These are phyloP conservation scores for Drosophila subobscura DNA, from an alignment of 1,140 invertebrate species.

Conservation along the genomic window DNA sequence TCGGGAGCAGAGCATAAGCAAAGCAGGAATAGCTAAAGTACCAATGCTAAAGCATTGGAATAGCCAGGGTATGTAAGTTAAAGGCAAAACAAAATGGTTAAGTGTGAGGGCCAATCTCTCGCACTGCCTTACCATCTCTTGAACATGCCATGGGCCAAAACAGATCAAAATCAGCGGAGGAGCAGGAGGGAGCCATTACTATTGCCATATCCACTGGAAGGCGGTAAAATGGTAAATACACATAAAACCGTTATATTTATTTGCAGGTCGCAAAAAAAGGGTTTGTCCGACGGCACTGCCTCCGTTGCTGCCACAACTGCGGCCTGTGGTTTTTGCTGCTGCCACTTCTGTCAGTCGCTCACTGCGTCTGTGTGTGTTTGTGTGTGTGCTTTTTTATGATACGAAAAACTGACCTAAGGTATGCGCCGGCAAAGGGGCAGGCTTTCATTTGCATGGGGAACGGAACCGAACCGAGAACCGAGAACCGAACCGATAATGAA, in stretches of 20 bases:
- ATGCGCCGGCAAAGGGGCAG: constrained; percentile 42
- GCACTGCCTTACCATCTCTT: no score
- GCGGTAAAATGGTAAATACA: constrained; percentile 71
- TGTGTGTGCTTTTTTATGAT: constrained; percentile 41
- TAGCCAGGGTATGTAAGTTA: no score
- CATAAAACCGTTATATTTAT: constrained; percentile 71
- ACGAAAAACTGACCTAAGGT: constrained; percentile 74
- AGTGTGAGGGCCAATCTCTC: no score
- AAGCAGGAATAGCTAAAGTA: constrained; percentile 28
- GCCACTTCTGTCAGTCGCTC: constrained; percentile 1
- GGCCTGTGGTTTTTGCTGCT: constrained; percentile 2
- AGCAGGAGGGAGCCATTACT: constrained; percentile 61
- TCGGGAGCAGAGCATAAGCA: constrained; percentile 20
- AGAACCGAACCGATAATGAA: constrained; percentile 57
- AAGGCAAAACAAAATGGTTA: no score
- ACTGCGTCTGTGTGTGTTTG: constrained; percentile 10
- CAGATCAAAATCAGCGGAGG: background rate
- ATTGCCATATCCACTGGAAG: constrained; percentile 64
- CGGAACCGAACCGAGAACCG: constrained; percentile 4
- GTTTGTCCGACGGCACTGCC: constrained; percentile 26
- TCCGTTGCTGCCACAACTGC: no score
- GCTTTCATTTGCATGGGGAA: constrained; percentile 59
- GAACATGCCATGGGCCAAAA: background rate
- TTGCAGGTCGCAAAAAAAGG: constrained; percentile 39
- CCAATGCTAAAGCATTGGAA: no score